Percentiles rank a stretch among this genome's conserved stretches.
Conservation (phyloP, 2,888 invertebrate species). For the Campopleginae sp. region DNA sequence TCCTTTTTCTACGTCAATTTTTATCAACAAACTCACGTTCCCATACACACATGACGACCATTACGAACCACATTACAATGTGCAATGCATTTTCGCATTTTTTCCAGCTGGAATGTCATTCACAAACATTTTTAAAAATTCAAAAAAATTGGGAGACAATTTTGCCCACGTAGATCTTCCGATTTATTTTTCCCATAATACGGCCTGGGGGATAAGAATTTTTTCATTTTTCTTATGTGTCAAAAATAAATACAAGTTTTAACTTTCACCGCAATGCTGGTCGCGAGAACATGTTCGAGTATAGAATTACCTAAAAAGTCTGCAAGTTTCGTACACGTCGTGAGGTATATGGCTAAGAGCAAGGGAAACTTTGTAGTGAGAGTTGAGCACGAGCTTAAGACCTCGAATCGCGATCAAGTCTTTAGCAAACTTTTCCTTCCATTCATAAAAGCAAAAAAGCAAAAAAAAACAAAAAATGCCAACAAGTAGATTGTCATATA, state of each 20-base stretch:
- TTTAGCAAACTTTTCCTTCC: slow-evolving; percentile 42
- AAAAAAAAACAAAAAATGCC: slow-evolving; percentile 24
- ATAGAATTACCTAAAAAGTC: slow-evolving; percentile 27
- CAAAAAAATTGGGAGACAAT: not conserved
- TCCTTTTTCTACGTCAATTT: not conserved
- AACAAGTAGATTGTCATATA: slow-evolving; percentile 26
- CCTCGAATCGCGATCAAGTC: slow-evolving; percentile 60
- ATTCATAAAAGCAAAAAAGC: too few species aligned
- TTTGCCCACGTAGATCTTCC: not conserved
- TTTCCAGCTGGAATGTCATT: too few species aligned
- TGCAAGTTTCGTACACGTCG: slow-evolving; percentile 37
- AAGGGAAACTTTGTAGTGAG: slow-evolving; percentile 53
- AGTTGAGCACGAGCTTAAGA: slow-evolving; percentile 52
- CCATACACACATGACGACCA: not conserved
- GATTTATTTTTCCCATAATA: not conserved
- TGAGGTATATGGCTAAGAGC: slow-evolving; percentile 12
- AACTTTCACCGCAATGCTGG: not conserved
- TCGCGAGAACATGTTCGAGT: slow-evolving; percentile 1
- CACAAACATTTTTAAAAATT: not conserved
- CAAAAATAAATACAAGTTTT: slow-evolving; percentile 10
- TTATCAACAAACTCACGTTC: not conserved
- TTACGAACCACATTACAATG: too few species aligned
- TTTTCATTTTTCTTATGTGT: not conserved
- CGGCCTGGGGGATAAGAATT: too few species aligned
- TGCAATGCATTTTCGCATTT: too few species aligned